Evolutionary conservation across 1,140 invertebrate species (phyloP), one percentile per base, ranked within the genome.

Genomic region (Heliconius eleuchia): DNA sequence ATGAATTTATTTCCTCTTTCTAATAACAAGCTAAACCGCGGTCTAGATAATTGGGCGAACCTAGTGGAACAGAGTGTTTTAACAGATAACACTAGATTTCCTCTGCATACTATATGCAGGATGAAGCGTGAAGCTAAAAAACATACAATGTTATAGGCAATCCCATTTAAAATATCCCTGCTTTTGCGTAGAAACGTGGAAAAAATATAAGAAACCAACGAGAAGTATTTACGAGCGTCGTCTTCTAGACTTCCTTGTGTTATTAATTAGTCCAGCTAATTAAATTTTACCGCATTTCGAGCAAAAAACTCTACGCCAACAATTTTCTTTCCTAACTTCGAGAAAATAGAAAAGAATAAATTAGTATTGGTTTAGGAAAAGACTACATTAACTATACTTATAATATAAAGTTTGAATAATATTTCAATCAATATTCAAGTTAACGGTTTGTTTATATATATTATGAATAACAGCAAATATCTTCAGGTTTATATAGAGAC

Each of bases 221-320:
- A 72, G 71, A 75, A 77, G 73, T 80, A 80, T 77, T 79, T 77
- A 81, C 81, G 81, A 82, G 50, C 60, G 60, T 66, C 60, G 60
- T 70, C 50, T n/a, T n/a, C n/a, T n/a, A 71, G 66, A 76, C 75
- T 76, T 46, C 60, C 60, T 66, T 73, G 76, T 78, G 77, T 81
- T 83, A 81, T 81, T 84, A 81, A 84, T 84, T 80, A 83, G 80
- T 80, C 78, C 39, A 34, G 23, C 39, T 82, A 82, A 84, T 82
- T 80, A 82, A 84, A 82, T 80, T 80, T 81, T 42, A 30, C 66
- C 73, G 39, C 50, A 27, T 79, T 74, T 72, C 18, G 23, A 72
- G 42, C n/a, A 52, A 72, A 79, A 60, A 73, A 16, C 55, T 50
- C 23, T 0, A 57, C 5, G 19, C 19, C 2, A 7, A 55, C 27